phyloP scores from a whole-genome alignment of 2,113 vertebrate genomes.

The Grammomys dolichurus region DNA sequence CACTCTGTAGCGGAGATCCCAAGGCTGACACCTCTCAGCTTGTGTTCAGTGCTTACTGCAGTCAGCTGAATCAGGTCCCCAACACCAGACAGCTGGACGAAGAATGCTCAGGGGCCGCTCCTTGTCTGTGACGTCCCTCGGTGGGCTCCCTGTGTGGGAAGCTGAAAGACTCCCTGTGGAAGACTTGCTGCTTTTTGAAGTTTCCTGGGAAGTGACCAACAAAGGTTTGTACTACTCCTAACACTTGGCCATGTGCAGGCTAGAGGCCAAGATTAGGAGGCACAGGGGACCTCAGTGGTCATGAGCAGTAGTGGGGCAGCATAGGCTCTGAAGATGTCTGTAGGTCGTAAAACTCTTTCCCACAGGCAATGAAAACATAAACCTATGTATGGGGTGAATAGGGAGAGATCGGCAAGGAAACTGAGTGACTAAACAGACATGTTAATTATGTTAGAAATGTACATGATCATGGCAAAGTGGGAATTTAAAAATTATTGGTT shows the following conservation, averaged over 20 bases:
- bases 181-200: constrained; percentile 95
- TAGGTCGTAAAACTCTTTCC: neutral
- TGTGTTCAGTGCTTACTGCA: neutral
- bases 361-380: neutral
- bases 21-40: constrained; percentile 66
- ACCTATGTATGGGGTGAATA: neutral
- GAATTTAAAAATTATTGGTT: neutral
- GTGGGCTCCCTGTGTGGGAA: constrained; percentile 93
- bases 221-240: constrained; percentile 90
- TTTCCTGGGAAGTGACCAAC: constrained; percentile 97
- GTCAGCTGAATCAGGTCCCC: neutral
- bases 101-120: constrained; percentile 94
- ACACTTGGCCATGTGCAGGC: neutral
- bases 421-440: neutral
- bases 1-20: constrained; percentile 72
- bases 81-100: neutral
- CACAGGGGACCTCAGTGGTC: neutral
- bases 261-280: neutral
- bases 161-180: constrained; percentile 93
- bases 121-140: constrained; percentile 94
- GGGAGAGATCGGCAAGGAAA: neutral
- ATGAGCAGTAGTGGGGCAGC: neutral
- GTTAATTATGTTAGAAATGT: constrained; percentile 19
- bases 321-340: neutral
- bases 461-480: neutral